Conservation (phyloP, 2,888 invertebrate genomes). For the Acrobasis repandana region DNA sequence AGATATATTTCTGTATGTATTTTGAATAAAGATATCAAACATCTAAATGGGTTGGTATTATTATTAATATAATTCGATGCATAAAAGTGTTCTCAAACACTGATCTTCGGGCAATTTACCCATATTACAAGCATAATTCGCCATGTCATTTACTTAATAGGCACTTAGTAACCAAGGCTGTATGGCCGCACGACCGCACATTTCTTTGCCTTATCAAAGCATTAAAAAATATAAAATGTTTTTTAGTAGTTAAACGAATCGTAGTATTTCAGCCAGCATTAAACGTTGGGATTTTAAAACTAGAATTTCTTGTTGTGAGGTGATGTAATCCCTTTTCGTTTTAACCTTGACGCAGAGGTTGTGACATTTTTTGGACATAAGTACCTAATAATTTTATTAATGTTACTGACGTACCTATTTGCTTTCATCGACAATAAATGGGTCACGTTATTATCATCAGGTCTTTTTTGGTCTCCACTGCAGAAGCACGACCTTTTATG, state of each 20-base stretch:
- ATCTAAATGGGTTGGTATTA: too few species aligned
- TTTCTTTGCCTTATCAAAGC: conserved; percentile 13
- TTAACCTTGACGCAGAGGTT: conserved; percentile 1
- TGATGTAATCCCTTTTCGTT: conserved; percentile 11
- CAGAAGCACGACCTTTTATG: too few species aligned
- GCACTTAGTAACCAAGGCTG: conserved; percentile 7
- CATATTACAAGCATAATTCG: conserved; percentile 3
- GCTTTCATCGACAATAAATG: too few species aligned
- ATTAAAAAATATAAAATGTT: neutral
- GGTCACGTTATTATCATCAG: too few species aligned
- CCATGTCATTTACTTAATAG: conserved; percentile 17
- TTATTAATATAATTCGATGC: neutral
- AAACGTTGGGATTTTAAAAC: conserved; percentile 2
- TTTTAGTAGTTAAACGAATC: neutral
- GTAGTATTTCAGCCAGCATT: neutral
- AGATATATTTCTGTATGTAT: too few species aligned
- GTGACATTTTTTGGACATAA: conserved; percentile 12
- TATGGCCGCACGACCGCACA: conserved; percentile 6
- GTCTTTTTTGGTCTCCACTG: too few species aligned
- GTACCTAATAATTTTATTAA: neutral
- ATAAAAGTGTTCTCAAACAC: neutral
- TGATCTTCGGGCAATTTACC: neutral
- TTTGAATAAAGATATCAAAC: too few species aligned
- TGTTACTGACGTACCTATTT: too few species aligned
- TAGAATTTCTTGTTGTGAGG: conserved; percentile 5